These are phyloP conservation scores for Gallinago solitaria DNA, from an alignment of 2,797 vertebrate genomes.

Conservation along the genomic window DNA sequence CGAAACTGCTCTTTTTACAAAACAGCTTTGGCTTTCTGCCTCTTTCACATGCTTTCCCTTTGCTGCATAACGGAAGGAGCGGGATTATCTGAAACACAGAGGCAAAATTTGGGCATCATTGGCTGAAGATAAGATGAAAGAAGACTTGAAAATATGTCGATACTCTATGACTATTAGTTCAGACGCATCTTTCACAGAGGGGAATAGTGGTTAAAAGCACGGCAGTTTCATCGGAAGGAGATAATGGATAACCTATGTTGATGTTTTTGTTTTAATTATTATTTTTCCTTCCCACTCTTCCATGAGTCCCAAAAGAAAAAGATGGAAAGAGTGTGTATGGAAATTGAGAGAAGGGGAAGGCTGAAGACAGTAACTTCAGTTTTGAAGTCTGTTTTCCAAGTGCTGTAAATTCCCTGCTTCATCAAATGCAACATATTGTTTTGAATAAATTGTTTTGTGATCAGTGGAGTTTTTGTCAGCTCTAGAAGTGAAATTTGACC, in stretches of 20 bases:
- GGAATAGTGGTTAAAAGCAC: neutral
- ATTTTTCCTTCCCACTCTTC: neutral
- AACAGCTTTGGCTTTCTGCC: neutral
- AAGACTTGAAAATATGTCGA: neutral
- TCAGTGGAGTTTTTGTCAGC: neutral
- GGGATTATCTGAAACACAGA: neutral
- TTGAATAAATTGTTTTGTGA: neutral
- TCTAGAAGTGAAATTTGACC: constrained; percentile 3
- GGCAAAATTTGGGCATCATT: neutral
- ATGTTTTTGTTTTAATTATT: neutral
- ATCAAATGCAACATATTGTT: neutral
- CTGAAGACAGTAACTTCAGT: neutral
- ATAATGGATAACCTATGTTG: neutral
- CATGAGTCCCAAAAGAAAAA: constrained; percentile 37
- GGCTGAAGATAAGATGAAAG: constrained; percentile 27
- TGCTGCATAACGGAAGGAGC: constrained; percentile 38
- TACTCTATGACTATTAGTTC: neutral
- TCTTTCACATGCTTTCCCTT: constrained; percentile 11
- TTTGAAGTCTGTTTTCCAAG: neutral
- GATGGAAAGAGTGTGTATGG: neutral
- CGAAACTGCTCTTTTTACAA: neutral
- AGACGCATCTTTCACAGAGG: neutral
- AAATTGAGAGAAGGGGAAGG: neutral
- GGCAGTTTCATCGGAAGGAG: neutral
- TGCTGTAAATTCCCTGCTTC: neutral